A percentile compares a stretch with the other conserved stretches of the same genome.
These are phyloP conservation scores for Pherbina coryleti DNA, from an alignment of 2,888 invertebrate genomes.

Conservation along the genomic window DNA sequence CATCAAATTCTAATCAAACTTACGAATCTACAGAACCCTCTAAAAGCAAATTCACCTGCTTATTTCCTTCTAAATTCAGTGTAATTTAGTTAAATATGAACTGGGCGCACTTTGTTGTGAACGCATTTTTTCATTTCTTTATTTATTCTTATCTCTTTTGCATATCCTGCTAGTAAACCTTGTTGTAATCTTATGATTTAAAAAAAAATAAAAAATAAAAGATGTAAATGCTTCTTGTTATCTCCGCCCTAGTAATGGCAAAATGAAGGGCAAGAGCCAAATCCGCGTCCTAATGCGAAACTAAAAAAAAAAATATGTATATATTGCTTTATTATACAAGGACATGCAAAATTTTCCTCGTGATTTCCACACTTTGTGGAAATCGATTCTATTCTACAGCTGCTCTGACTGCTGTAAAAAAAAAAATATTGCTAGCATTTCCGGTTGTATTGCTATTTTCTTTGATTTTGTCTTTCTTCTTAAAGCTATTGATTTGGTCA, in stretches of 20 bases:
- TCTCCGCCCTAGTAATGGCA: background rate
- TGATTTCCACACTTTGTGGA: background rate
- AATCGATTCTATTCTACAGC: background rate
- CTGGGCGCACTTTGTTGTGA: too few relatives aligned
- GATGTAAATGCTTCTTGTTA: background rate
- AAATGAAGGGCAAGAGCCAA: background rate
- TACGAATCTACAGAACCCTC: too few relatives aligned
- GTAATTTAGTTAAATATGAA: too few relatives aligned
- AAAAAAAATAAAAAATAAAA: too few relatives aligned
- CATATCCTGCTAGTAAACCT: background rate
- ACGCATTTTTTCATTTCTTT: background rate
- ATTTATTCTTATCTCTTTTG: background rate
- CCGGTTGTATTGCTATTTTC: background rate
- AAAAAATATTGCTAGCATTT: background rate
- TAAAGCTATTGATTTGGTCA: too few relatives aligned
- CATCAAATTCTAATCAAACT: too few relatives aligned
- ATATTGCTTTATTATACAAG: slow-evolving; percentile 11
- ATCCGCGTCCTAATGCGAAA: background rate
- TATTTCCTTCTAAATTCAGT: too few relatives aligned
- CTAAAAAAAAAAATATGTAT: background rate
- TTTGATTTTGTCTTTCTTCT: too few relatives aligned
- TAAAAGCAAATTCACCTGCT: too few relatives aligned
- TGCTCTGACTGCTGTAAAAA: background rate
- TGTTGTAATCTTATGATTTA: too few relatives aligned
- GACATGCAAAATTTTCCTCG: background rate